Conservation (phyloP, 2,797 vertebrate genomes). For the Garrulus glandarius region DNA sequence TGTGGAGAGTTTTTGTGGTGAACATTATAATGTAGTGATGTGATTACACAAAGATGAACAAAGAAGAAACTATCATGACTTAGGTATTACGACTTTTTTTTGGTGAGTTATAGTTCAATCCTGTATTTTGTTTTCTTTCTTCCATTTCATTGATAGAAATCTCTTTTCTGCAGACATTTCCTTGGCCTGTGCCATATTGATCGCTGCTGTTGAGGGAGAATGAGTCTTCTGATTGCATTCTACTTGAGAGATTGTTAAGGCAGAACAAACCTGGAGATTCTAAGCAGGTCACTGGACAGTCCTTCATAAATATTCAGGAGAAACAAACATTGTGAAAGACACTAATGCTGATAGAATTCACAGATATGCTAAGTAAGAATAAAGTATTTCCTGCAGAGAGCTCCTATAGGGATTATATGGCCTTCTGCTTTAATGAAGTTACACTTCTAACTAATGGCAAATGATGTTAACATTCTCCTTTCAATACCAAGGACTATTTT, state of each 20-base stretch:
- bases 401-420: slow-evolving; percentile 56
- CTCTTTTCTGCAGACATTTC: slow-evolving; percentile 44
- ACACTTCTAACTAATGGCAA: slow-evolving; percentile 61
- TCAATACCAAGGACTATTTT: background rate
- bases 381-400: slow-evolving; percentile 64
- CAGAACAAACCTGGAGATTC: slow-evolving; percentile 58
- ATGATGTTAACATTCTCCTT: slow-evolving; percentile 55
- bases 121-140: background rate
- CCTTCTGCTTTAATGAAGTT: slow-evolving; percentile 70
- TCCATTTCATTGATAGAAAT: slow-evolving; percentile 42
- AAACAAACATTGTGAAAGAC: slow-evolving; percentile 68
- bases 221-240: slow-evolving; percentile 53
- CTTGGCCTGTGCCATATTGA: slow-evolving; percentile 65
- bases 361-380: slow-evolving; percentile 69
- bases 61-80: background rate
- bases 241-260: slow-evolving; percentile 61
- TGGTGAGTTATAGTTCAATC: background rate
- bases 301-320: slow-evolving; percentile 74
- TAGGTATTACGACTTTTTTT: background rate
- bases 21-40: background rate
- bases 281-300: slow-evolving; percentile 72
- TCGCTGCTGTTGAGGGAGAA: slow-evolving; percentile 23
- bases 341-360: slow-evolving; percentile 71
- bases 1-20: background rate
- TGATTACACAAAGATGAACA: background rate